Base-by-base conservation (phyloP, 2,113 vertebrate genomes). In the Caranx ignobilis region DNA sequence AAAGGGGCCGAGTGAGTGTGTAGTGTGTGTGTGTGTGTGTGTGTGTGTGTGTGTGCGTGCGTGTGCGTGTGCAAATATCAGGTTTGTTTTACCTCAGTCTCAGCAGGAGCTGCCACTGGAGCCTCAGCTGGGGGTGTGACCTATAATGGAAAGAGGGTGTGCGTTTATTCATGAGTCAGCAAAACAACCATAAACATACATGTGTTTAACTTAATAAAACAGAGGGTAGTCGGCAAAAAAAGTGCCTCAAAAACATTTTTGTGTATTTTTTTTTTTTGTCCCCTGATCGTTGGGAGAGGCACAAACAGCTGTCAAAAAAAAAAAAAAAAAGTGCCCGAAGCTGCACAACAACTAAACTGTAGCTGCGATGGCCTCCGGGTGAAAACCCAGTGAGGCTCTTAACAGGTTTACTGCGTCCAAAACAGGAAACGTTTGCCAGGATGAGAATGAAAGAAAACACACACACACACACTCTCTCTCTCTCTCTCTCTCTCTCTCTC, bases 41-140 rank as follows among this genome's bases (percentile, higher is more conserved):
- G 26, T 54, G 43, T 2, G 43, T 11, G 11, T 47, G 35, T 39
- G 67, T 12, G n/a, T 37, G 45, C 11, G 32, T 77, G 39, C 11
- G 43, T 10, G 11, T 55, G 3, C 12, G 18, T n/a, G 5, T 16
- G 19, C 15, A 68, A 50, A 50, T 8, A 9, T 1, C 48, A 39
- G n/a, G 35, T 64, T 73, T 71, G 57, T 71, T 64, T 88, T 86
- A 92, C 91, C 84, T 91, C 72, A n/a, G 48, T 54, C 50, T 79
- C 88, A 52, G 50, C 78, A 65, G 77, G 61, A 56, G 56, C 54
- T 9, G 11, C 75, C 47, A 52, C 63, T 68, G 82, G 57, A 66
- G 67, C 54, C 68, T 86, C 85, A 61, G 34, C 74, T 75, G 69
- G 54, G 19, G 56, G 41, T 77, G n/a, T 57, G 15, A 83, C 63